Percentiles rank a stretch among this genome's conserved stretches.
Evolutionary conservation across 2,888 invertebrate species (phyloP).

Genomic region (Sisyra terminalis): DNA sequence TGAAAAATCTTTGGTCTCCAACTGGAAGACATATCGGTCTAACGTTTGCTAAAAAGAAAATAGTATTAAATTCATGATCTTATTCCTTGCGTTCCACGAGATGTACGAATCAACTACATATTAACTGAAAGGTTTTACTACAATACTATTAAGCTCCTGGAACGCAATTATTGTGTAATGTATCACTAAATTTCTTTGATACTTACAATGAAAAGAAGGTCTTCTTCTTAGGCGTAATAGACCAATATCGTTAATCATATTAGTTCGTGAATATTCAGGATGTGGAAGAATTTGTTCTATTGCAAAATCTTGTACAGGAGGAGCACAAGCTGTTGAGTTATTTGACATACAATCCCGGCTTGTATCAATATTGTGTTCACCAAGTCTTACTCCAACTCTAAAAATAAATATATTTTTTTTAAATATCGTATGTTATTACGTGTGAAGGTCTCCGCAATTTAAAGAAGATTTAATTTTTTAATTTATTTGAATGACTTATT

Average conservation of each 20-base stretch:
- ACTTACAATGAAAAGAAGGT: constrained; percentile 22
- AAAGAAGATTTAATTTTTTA: too few relatives aligned
- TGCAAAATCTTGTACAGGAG: constrained; percentile 31
- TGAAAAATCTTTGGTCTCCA: constrained; percentile 23
- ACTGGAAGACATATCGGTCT: constrained; percentile 31
- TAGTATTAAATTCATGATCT: too few relatives aligned
- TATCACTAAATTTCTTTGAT: neutral
- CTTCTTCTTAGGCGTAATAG: constrained; percentile 28
- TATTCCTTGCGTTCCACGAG: too few relatives aligned
- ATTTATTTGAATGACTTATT: too few relatives aligned
- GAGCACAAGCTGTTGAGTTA: constrained; percentile 24
- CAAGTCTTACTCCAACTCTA: constrained; percentile 42
- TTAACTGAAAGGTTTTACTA: too few relatives aligned
- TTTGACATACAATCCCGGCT: constrained; percentile 27
- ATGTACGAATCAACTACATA: too few relatives aligned
- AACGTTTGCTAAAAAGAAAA: constrained; percentile 17
- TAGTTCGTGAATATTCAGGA: constrained; percentile 30
- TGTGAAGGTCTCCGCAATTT: too few relatives aligned
- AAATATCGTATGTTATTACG: too few relatives aligned
- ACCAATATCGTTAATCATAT: constrained; percentile 40
- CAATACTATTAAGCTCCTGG: too few relatives aligned
- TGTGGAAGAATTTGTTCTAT: constrained; percentile 33
- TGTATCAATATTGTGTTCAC: constrained; percentile 36
- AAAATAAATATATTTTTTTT: constrained; percentile 11
- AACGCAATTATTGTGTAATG: too few relatives aligned